Base-by-base conservation (phyloP, 1,140 invertebrate genomes). In the Leptonema lineaticorne region DNA sequence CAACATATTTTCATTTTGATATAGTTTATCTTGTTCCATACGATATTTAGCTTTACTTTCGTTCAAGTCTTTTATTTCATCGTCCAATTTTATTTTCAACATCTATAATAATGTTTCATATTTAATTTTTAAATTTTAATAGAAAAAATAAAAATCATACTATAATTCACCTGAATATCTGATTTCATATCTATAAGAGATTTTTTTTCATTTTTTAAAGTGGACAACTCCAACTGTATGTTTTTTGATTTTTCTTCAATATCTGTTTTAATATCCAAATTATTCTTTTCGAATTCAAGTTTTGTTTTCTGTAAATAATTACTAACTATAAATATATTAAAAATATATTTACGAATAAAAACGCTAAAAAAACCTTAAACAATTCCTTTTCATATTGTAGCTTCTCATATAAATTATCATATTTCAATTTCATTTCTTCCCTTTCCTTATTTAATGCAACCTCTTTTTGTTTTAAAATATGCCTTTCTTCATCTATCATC, bases 371-470 rank as follows among this genome's bases (percentile, higher is more conserved):
- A 41, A 71, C 70, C 67, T 58, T 48, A 62, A 63, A 62, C 16
- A 60, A 50, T 27, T 71, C 66, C 27, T 66, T 69, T 63, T 72
- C 67, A n/a, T 30, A 30, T 28, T 69, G 30, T 37, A 72, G 46
- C 48, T 58, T 33, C 48, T 67, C 11, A 48, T 67, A 46, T 18
- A 48, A 22, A 11, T 22, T 78, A 71, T 82, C 80, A 0, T 78
- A 81, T 74, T 81, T 79, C 67, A 80, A 80, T 69, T 71, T 78
- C 33, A 81, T 79, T 3, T 76, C 79, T 9, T 80, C 78, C 45
- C 79, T 81, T 69, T 82, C 81, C 63, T 79, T 79, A 72, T 81
- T 79, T 72, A 83, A 79, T 62, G 81, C 79, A 78, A 80, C 78
- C 74, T 75, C 78, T 71, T 79, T 81, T 63, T 81, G 77, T 68